Evolutionary conservation across 2,888 invertebrate species (phyloP), one percentile per base, ranked within the genome.

Genomic region (Drosophila buzzatii): DNA sequence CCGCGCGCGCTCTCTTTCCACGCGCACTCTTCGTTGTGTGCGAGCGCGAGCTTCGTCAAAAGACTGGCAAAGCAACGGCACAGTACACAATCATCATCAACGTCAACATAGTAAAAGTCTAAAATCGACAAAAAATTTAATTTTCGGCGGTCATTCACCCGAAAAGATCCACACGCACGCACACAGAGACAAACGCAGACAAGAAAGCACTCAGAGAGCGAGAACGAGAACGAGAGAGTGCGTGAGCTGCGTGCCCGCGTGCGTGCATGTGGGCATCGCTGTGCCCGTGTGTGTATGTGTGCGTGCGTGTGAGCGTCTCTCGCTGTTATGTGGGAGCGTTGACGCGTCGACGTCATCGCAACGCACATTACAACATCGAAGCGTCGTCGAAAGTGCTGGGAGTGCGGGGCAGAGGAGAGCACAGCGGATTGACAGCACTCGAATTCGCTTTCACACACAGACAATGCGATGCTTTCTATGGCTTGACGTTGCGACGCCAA

Each of bases 101-200:
- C 90, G 82, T 83, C 87, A 73, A 84, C 91, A 90, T 92, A 92
- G 92, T 90, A 91, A 91, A 91, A 92, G 91, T 91, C 91, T 91
- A 90, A 92, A 91, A 91, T 90, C 86, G 87, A 91, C 85, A 91
- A 90, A 85, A 91, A 90, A 88, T 82, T 83, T 85, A 82, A 88
- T 92, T 92, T 76, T 92, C 91, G 92, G 92, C 91, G 92, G 92
- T 92, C 92, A 92, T 92, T 92, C 91, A 92, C 92, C 90, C 91
- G 79, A 70, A 77, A 79, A 79, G 81, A 78, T 82, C 76, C 79
- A 56, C 81, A 74, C 68, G 69, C 70, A 70, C 69, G 37, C 62
- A 56, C 51, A 42, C 44, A 47, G 23, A 47, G 23, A 62, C 47
- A 67, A 53, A 62, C 33, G 53, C 59, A 45, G 31, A 33, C 52